A percentile compares a stretch with the other conserved stretches of the same genome.
Evolutionary conservation across 2,797 vertebrate genomes (phyloP).

Genomic region (Pseudotriccus pelzelni): DNA sequence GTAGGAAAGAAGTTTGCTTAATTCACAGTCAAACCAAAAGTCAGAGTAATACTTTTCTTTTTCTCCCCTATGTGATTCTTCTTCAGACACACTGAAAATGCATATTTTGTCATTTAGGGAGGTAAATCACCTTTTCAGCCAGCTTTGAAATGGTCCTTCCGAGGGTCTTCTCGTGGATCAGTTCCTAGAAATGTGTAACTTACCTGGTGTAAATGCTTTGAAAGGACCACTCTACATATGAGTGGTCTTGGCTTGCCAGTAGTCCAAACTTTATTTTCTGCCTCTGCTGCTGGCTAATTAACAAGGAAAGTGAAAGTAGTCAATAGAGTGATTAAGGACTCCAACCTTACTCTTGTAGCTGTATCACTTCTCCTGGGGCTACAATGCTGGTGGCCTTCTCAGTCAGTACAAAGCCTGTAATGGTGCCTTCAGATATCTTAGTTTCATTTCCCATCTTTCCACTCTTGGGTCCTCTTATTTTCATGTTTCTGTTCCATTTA

Average conservation of each 20-base stretch:
- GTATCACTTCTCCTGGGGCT: neutral
- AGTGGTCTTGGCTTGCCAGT: neutral
- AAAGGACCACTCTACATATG: neutral
- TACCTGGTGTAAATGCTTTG: neutral
- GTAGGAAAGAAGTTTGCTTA: neutral
- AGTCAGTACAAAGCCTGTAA: neutral
- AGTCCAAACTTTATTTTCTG: neutral
- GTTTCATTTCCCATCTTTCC: neutral
- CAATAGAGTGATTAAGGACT: neutral
- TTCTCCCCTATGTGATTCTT: accelerated
- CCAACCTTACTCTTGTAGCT: neutral
- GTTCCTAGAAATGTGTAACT: neutral
- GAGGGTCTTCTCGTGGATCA: neutral
- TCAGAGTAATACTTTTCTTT: neutral
- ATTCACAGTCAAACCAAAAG: neutral
- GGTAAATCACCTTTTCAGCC: neutral
- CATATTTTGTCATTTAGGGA: neutral
- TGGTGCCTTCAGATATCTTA: neutral
- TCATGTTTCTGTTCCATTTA: neutral
- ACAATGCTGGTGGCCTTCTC: neutral
- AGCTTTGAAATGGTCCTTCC: neutral
- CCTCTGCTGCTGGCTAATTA: neutral
- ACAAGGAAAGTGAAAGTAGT: neutral
- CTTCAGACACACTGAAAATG: neutral
- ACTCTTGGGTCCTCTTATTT: neutral